Percentiles rank a stretch among this genome's conserved stretches.
phyloP scores from a whole-genome alignment of 2,888 invertebrate species.

The Asteroscopus sphinx region DNA sequence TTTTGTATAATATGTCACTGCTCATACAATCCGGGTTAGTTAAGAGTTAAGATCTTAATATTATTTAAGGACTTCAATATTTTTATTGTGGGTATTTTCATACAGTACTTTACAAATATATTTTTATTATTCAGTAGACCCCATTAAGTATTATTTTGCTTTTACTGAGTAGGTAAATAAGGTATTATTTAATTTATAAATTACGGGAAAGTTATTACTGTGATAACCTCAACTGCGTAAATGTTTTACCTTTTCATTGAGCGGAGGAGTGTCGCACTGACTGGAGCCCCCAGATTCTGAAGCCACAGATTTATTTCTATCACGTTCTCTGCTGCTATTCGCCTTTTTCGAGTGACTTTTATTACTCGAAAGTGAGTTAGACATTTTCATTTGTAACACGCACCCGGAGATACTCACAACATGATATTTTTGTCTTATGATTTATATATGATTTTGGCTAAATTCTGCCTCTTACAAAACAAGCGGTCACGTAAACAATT shows the following conservation, averaged over 20 bases:
- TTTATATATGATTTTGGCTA: slow-evolving; percentile 20
- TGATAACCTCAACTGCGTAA: slow-evolving; percentile 16
- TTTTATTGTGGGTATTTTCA: too few relatives aligned
- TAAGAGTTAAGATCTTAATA: too few relatives aligned
- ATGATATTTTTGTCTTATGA: slow-evolving; percentile 29
- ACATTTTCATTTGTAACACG: slow-evolving; percentile 68
- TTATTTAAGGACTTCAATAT: too few relatives aligned
- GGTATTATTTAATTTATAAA: neutral
- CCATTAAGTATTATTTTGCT: too few relatives aligned
- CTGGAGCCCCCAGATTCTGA: slow-evolving; percentile 87
- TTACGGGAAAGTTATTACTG: slow-evolving; percentile 18
- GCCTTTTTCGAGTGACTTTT: slow-evolving; percentile 81
- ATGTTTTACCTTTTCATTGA: slow-evolving; percentile 80
- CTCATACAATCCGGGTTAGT: too few relatives aligned
- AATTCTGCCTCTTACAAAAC: slow-evolving; percentile 29
- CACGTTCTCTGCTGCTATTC: slow-evolving; percentile 79
- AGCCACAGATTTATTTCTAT: slow-evolving; percentile 80
- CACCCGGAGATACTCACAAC: slow-evolving; percentile 42
- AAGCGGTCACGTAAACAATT: slow-evolving; percentile 50
- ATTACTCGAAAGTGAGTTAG: slow-evolving; percentile 73
- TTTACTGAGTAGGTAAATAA: too few relatives aligned
- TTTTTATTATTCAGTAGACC: too few relatives aligned
- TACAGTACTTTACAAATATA: too few relatives aligned
- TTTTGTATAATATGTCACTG: too few relatives aligned
- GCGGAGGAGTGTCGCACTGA: slow-evolving; percentile 85